Evolutionary conservation across 2,888 invertebrate species (phyloP), one percentile per base, ranked within the genome.

Genomic region (Limenitis camilla): DNA sequence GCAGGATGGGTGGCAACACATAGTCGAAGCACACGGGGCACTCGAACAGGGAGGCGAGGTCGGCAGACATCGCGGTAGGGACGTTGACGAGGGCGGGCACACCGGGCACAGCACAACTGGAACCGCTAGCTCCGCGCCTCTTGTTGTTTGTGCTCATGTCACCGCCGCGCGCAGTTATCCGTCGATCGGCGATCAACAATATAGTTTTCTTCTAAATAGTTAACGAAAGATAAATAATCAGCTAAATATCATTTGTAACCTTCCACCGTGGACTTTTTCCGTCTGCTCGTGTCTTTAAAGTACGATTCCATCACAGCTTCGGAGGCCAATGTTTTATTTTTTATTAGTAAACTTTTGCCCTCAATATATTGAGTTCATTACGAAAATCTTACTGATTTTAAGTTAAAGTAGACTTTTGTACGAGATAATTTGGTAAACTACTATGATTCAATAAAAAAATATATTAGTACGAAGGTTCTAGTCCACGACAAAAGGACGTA

Each of bases 11-110:
- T 61, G 99, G 99, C 74, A 99, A 89, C 61, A 99, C 99, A 90
- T 98, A 99, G 87, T 99, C 99, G 82, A 99, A 98, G 86, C 99
- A 99, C 61, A 99, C 99, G 35, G 97, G 97, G 81, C 97, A 97
- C 81, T 97, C 97, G 78, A 97, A 97, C 47, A 97, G 89, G 59
- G 96, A 95, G 60, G 96, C 96, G 71, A 97, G 88, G 81, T 97
- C 96, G 68, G 95, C 93, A 47, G 95, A 93, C 85, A 94, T 91
- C 71, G 91, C 91, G 62, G 90, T 89, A 30, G 91, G 89, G 52
- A 90, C 89, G 72, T 88, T 89, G 45, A 88, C 86, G 62, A 89
- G 85, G 56, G 89, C 79, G 57, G 90, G 84, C 72, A 86, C 83
- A 62, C 86, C 85, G 56, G 79, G 72, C 71, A 86, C 83, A 68